A percentile compares a stretch with the other conserved stretches of the same genome.
Evolutionary conservation across 2,888 invertebrate genomes (phyloP).

Genomic region (Euspilapteryx auroguttella): DNA sequence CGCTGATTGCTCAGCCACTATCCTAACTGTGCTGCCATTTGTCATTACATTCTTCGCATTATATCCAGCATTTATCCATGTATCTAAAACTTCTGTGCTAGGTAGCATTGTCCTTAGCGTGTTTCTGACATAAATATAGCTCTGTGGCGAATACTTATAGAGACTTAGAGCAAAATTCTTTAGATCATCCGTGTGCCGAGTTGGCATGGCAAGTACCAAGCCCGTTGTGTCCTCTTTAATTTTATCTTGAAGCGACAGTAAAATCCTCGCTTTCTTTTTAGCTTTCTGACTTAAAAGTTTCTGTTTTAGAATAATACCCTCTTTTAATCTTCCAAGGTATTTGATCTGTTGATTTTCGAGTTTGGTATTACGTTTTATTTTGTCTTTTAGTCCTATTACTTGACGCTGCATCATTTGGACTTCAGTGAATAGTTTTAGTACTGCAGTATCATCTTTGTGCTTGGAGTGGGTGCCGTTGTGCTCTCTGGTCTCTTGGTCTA

Average conservation of each 20-base stretch:
- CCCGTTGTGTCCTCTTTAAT: constrained; percentile 44
- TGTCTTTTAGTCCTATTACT: constrained; percentile 29
- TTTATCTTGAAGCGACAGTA: constrained; percentile 42
- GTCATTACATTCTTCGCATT: constrained; percentile 31
- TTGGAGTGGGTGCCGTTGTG: constrained; percentile 4
- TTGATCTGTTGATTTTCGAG: constrained; percentile 34
- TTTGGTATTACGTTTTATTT: constrained; percentile 33
- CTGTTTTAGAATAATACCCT: constrained; percentile 36
- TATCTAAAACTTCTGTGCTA: constrained; percentile 39
- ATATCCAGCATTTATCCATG: constrained; percentile 35
- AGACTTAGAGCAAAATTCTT: constrained; percentile 47
- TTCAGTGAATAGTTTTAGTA: constrained; percentile 38
- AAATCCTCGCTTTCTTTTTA: constrained; percentile 43
- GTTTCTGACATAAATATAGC: constrained; percentile 46
- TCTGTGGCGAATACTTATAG: constrained; percentile 50
- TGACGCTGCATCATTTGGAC: constrained; percentile 42
- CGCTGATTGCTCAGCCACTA: constrained; percentile 39
- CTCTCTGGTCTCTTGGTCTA: too few species aligned
- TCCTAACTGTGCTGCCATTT: constrained; percentile 30
- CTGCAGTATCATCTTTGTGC: constrained; percentile 19
- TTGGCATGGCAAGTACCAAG: constrained; percentile 44
- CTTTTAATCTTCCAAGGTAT: constrained; percentile 25
- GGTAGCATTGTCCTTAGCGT: constrained; percentile 43
- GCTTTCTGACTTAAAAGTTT: constrained; percentile 33
- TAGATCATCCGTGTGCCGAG: constrained; percentile 42